Conservation (phyloP, 2,888 invertebrate species). For the Pyrochroa serraticornis region DNA sequence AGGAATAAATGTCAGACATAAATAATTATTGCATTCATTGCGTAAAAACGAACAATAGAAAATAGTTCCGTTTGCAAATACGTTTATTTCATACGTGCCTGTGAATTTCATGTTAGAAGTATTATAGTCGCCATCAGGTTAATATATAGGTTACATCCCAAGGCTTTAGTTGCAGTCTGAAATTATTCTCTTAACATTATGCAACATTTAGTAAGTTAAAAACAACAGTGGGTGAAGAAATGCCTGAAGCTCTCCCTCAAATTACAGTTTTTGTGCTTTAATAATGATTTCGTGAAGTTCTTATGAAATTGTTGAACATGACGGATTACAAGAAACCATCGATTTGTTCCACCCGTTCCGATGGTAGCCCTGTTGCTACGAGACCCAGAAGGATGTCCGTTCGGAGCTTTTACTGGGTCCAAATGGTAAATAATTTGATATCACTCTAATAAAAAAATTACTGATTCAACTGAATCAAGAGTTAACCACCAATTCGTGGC, state of each 20-base stretch:
- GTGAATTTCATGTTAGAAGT: conserved; percentile 38
- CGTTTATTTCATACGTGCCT: conserved; percentile 20
- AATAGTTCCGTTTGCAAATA: conserved; percentile 11
- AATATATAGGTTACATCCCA: conserved; percentile 40
- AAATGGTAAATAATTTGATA: conserved; percentile 22
- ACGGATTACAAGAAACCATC: conserved; percentile 20
- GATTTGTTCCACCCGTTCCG: conserved; percentile 19
- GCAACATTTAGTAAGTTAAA: conserved; percentile 36
- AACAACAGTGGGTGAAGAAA: conserved; percentile 1
- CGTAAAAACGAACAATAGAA: conserved; percentile 16
- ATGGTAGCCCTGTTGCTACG: conserved; percentile 29
- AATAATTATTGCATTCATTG: conserved; percentile 20
- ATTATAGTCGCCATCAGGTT: conserved; percentile 38
- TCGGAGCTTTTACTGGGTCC: conserved; percentile 48
- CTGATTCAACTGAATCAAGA: too few relatives aligned
- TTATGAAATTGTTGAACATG: conserved; percentile 11
- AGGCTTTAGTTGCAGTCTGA: conserved; percentile 39
- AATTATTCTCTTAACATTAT: conserved; percentile 36
- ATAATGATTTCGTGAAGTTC: neutral
- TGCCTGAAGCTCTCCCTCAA: too few relatives aligned
- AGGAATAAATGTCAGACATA: conserved; percentile 11
- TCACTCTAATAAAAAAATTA: too few relatives aligned
- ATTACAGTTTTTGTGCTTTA: conserved; percentile 2
- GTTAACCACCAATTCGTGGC: too few relatives aligned
- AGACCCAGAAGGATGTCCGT: conserved; percentile 48